These are phyloP conservation scores for Crocallis elinguaria DNA, from an alignment of 2,888 invertebrate genomes.

Conservation along the genomic window DNA sequence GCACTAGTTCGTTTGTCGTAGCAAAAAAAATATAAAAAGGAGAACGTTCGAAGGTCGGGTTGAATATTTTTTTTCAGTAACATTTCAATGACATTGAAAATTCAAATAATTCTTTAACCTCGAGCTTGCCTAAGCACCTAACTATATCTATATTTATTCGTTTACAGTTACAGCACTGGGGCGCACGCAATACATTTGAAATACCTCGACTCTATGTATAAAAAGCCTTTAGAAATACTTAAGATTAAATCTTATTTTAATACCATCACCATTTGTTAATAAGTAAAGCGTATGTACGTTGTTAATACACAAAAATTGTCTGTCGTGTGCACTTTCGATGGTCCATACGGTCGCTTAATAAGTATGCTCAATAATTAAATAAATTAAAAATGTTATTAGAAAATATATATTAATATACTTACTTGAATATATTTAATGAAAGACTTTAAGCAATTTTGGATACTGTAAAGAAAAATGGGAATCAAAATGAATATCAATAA, in stretches of 20 bases:
- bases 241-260: slow-evolving; percentile 54
- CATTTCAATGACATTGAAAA: slow-evolving; percentile 66
- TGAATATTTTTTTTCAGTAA: slow-evolving; percentile 51
- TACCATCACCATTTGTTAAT: slow-evolving; percentile 73
- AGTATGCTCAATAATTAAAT: slow-evolving; percentile 17
- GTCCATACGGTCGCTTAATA: slow-evolving; percentile 66
- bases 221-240: slow-evolving; percentile 55
- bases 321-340: slow-evolving; percentile 80
- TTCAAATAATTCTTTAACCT: slow-evolving; percentile 37
- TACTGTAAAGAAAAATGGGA: not conserved
- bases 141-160: slow-evolving; percentile 1
- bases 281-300: slow-evolving; percentile 48
- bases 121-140: slow-evolving; percentile 8
- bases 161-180: slow-evolving; percentile 22
- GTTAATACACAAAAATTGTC: slow-evolving; percentile 43
- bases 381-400: slow-evolving; percentile 10
- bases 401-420: not conserved
- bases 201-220: slow-evolving; percentile 61
- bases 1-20: slow-evolving; percentile 20
- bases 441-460: too few relatives aligned
- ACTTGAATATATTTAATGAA: not conserved
- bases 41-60: slow-evolving; percentile 65
- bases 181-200: slow-evolving; percentile 30
- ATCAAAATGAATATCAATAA: not conserved
- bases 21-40: slow-evolving; percentile 48